Evolutionary conservation across 2,888 invertebrate genomes (phyloP).

Genomic region (Chesias legatella): DNA sequence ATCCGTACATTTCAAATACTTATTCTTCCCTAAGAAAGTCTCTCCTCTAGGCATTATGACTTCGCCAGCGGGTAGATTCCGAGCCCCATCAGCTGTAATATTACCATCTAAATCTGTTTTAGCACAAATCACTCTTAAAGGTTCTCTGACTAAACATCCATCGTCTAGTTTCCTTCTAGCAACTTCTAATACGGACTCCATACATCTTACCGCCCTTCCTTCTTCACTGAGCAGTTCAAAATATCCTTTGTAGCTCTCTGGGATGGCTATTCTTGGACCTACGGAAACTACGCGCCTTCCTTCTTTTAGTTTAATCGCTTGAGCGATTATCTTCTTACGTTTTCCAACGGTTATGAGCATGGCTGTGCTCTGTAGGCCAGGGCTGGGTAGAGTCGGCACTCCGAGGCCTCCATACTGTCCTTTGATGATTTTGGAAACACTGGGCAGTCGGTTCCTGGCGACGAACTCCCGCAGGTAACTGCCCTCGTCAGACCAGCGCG

Average conservation of each 20-base stretch:
- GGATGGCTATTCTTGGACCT: conserved; percentile 92
- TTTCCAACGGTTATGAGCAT: conserved; percentile 92
- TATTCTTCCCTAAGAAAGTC: conserved; percentile 84
- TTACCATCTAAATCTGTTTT: conserved; percentile 82
- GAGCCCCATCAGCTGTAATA: conserved; percentile 84
- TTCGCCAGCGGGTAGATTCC: conserved; percentile 91
- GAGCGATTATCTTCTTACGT: conserved; percentile 91
- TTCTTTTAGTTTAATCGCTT: conserved; percentile 94
- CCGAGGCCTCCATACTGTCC: conserved; percentile 96
- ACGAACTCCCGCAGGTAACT: conserved; percentile 87
- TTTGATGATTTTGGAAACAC: conserved; percentile 94
- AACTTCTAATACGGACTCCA: conserved; percentile 92
- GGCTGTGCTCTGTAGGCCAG: conserved; percentile 92
- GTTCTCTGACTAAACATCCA: conserved; percentile 89
- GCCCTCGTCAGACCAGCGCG: conserved; percentile 87
- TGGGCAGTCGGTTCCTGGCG: conserved; percentile 87
- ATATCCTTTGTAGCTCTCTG: conserved; percentile 94
- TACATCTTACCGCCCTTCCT: conserved; percentile 93
- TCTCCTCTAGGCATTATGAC: conserved; percentile 89
- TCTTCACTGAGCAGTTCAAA: conserved; percentile 97
- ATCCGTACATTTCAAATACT: conserved; percentile 93
- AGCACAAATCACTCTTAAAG: conserved; percentile 85
- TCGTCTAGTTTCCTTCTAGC: conserved; percentile 86
- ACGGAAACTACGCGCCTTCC: conserved; percentile 90
- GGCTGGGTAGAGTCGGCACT: conserved; percentile 92